Base-by-base conservation (phyloP, 2,113 vertebrate species). In the Chascanopsetta lugubris region DNA sequence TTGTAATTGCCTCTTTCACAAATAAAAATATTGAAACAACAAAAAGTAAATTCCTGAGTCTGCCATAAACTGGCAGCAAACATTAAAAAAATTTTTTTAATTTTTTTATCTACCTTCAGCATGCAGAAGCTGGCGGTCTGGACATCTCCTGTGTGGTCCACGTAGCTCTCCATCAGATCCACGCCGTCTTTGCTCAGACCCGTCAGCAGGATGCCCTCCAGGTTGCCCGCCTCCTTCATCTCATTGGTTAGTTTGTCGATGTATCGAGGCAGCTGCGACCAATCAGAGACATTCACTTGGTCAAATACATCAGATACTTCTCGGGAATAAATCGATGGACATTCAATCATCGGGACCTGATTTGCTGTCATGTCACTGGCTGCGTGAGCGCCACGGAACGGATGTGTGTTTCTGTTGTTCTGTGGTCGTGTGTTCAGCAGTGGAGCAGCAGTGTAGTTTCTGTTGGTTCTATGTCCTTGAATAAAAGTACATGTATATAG, bases 91-190 rank as follows among this genome's bases (percentile, higher is more conserved):
- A n/a, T n/a, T n/a, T 22, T 40, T 2, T 20, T 9, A 25, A 22
- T 20, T 2, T 18, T 29, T 20, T 11, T 3, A 17, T 69, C n/a
- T n/a, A 98, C 97, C 95, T 96, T 97, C 20, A 99, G 83, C 97
- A 98, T 97, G 85, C 96, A 99, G 84, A 99, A 99, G 66, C 97
- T 98, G 48, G 97, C 97, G 1, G 97, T 99, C 89, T 99, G 97
- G 12, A 99, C 96, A 25, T 99, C 97, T 63, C 96, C 96, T 0
- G 97, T 99, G 71, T 92, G 93, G 66, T 98, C 97, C 51, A 99
- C 97, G 0, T 96, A 97, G 82, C 96, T 98, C 90, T 98, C 97
- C 94, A 99, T 98, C 36, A 99, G 90, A 69, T 99, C 97, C n/a
- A 99, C 96, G 13, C 97, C 97, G 65, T 99, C 97, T 75, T 96